Base-by-base conservation (phyloP, 1,140 invertebrate genomes). In the Kradibia gibbosae region DNA sequence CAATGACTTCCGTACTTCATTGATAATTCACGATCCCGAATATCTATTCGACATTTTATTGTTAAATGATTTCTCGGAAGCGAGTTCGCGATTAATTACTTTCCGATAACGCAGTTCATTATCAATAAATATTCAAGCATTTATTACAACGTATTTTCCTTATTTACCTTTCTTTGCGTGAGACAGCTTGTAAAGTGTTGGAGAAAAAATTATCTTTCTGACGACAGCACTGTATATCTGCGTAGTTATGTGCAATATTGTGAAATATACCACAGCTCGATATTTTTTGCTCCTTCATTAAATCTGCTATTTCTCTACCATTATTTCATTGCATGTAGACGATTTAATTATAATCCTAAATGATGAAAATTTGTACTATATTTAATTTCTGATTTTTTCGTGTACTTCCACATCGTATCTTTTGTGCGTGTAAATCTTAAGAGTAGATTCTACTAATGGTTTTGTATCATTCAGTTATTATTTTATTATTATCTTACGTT, bases 181-280 rank as follows among this genome's bases (percentile, higher is more conserved):
- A 4, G 31, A 34, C 28, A 15, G 4, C 48, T 20, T 25, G 53
- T 13, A 3, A 34, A 53, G 53, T 34, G 25, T 10, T n/a, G 28
- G 28, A 79, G 57, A 79, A 79, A 79, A 48, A 78, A 72, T 71
- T 60, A 72, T 57, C 65, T 1, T 22, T 10, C 22, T 17, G 25
- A 55, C 25, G 1, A n/a, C 20, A 0, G 53, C 50, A 17, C 82
- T 79, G 88, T 85, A 86, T 88, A 88, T 87, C 76, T 85, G 78
- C 76, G 85, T 84, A 88, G 88, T 88, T 88, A 87, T 85, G 84
- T 73, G 75, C 84, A 50, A 39, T 82, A 86, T 87, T 87, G 85
- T 85, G 83, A 87, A 88, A 88, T 87, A 83, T 86, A 85, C 82
- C 79, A 79, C 60, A 71, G 81, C 80, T 82, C 76, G 78, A 84